Evolutionary conservation across 2,113 vertebrate species (phyloP).

Genomic region (Calonectris borealis): DNA sequence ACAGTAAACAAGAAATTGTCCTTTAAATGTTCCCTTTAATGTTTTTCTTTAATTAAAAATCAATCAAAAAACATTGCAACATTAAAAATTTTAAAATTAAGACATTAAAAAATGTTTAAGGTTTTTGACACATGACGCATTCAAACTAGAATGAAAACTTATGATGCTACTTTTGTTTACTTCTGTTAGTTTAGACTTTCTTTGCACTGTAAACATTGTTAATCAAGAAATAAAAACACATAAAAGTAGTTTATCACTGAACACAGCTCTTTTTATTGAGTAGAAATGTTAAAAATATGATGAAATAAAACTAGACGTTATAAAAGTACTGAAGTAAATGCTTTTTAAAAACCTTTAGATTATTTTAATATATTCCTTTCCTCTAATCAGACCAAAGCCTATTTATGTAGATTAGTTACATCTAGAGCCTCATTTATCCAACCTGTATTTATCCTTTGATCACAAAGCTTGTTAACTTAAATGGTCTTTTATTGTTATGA

Average conservation of each 20-base stretch:
- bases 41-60: slow-evolving; percentile 76
- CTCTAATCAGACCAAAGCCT: slow-evolving; percentile 72
- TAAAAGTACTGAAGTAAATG: slow-evolving; percentile 41
- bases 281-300: slow-evolving; percentile 31
- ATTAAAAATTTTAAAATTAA: slow-evolving; percentile 19
- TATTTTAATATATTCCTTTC: slow-evolving; percentile 74
- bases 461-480: slow-evolving; percentile 82
- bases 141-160: slow-evolving; percentile 34
- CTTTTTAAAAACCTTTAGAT: slow-evolving; percentile 47
- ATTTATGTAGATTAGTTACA: slow-evolving; percentile 77
- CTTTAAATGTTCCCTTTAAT: slow-evolving; percentile 70
- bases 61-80: slow-evolving; percentile 60
- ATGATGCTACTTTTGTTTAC: slow-evolving; percentile 26
- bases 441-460: slow-evolving; percentile 82
- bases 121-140: background rate
- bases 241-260: background rate
- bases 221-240: background rate
- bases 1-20: slow-evolving; percentile 73
- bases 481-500: slow-evolving; percentile 79
- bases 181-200: background rate
- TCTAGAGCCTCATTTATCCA: slow-evolving; percentile 75
- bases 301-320: background rate
- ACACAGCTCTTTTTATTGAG: background rate
- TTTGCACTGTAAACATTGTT: background rate
- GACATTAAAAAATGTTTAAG: slow-evolving; percentile 38